These are phyloP conservation scores for Mormyrus proboscirostris DNA, from an alignment of 2,797 vertebrate genomes.

Conservation along the genomic window DNA sequence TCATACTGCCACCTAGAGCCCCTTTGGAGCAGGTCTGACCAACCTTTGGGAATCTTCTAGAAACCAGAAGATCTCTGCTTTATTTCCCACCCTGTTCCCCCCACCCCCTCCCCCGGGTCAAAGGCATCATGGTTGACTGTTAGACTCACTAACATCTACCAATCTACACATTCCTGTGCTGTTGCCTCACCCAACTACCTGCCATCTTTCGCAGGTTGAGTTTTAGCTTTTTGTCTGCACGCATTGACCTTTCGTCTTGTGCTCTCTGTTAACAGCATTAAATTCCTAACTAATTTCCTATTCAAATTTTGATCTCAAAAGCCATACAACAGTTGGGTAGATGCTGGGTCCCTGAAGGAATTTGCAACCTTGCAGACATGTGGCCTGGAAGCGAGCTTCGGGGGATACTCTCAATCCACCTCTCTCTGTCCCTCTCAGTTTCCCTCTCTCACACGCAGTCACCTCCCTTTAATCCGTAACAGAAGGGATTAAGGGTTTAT, in stretches of 20 bases:
- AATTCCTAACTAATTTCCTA: not conserved
- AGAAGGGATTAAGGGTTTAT: conserved; percentile 6
- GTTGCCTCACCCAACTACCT: not conserved
- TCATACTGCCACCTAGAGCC: not conserved
- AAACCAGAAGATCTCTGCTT: not conserved
- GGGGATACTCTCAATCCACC: not conserved
- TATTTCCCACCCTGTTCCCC: not conserved
- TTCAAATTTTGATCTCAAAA: not conserved
- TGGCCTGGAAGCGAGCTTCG: not conserved
- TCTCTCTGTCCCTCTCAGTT: not conserved
- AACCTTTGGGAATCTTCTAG: not conserved
- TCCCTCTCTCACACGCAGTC: not conserved
- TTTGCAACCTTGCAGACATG: not conserved
- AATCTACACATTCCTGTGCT: not conserved
- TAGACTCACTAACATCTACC: not conserved
- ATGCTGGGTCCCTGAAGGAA: not conserved
- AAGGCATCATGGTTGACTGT: not conserved
- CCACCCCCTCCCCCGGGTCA: too few species aligned
- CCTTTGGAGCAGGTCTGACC: not conserved
- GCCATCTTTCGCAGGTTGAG: not conserved
- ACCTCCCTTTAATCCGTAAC: conserved; percentile 8
- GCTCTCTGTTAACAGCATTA: not conserved
- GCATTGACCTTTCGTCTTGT: not conserved
- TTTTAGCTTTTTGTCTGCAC: not conserved
- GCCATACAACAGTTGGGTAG: not conserved